These are phyloP conservation scores for Actenoides lindsayi DNA, from an alignment of 2,113 vertebrate species.

Conservation along the genomic window DNA sequence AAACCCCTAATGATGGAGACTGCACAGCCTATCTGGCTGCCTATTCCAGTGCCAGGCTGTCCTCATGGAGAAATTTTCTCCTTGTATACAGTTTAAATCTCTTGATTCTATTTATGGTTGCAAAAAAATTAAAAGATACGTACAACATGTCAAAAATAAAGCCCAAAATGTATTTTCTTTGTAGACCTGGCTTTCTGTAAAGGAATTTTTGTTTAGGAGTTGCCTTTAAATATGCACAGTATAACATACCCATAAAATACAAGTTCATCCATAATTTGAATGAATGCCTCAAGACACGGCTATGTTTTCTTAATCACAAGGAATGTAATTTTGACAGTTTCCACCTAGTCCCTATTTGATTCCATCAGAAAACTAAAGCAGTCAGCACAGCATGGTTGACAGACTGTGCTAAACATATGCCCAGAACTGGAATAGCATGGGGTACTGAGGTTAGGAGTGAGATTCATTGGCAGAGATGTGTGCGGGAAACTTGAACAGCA, in stretches of 20 bases:
- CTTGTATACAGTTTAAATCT: not conserved
- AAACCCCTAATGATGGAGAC: not conserved
- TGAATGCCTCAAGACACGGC: not conserved
- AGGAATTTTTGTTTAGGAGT: not conserved
- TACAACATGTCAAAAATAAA: not conserved
- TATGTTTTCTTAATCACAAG: not conserved
- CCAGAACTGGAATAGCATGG: constrained; percentile 2
- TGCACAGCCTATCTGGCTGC: not conserved
- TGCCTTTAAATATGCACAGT: not conserved
- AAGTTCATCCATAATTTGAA: not conserved
- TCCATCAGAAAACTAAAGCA: not conserved
- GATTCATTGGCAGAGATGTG: not conserved
- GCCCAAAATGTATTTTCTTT: not conserved
- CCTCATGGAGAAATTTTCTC: not conserved
- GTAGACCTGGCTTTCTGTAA: not conserved
- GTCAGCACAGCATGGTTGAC: not conserved
- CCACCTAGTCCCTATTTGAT: not conserved
- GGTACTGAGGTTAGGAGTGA: not conserved
- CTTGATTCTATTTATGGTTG: not conserved
- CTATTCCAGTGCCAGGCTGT: not conserved
- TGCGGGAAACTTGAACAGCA: not conserved
- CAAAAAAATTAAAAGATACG: not conserved
- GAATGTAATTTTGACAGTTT: not conserved
- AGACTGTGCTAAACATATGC: constrained; percentile 20
- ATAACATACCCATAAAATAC: not conserved